Evolutionary conservation across 2,113 vertebrate genomes (phyloP).

Genomic region (Takifugu flavidus): DNA sequence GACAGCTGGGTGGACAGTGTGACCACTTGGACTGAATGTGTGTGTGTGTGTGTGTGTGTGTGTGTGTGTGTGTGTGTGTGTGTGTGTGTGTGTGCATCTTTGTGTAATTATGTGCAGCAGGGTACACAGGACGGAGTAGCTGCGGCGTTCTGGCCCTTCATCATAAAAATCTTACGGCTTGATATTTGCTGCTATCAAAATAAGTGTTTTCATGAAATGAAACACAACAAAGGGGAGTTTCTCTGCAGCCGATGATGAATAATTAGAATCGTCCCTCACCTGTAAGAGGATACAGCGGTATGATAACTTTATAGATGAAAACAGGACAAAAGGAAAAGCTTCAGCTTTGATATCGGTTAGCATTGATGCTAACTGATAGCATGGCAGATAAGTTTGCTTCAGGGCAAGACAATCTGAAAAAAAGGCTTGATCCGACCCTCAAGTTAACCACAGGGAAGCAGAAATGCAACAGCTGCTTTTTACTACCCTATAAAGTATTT

Average conservation of each 20-base stretch:
- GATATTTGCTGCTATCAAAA: too few species aligned
- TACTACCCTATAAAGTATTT: not conserved
- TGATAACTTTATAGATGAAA: too few species aligned
- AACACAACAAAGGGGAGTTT: too few species aligned
- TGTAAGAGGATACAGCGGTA: too few species aligned
- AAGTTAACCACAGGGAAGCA: conserved; percentile 19
- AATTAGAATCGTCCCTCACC: too few species aligned
- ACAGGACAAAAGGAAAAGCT: too few species aligned
- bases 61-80: not conserved
- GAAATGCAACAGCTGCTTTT: not conserved
- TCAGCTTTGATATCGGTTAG: too few species aligned
- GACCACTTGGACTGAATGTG: not conserved
- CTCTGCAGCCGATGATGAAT: too few species aligned
- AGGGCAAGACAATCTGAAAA: conserved; percentile 14
- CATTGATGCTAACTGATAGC: too few species aligned
- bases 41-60: conserved; percentile 6
- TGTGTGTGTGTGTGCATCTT: not conserved
- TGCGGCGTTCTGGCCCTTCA: not conserved
- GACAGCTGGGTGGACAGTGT: conserved; percentile 57
- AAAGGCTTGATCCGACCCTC: not conserved
- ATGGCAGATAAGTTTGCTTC: too few species aligned
- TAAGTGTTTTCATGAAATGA: too few species aligned
- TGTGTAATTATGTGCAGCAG: not conserved
- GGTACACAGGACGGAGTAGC: not conserved
- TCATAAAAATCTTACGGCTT: not conserved